phyloP scores from a whole-genome alignment of 1,140 invertebrate species.

The Neodiprion fabricii region DNA sequence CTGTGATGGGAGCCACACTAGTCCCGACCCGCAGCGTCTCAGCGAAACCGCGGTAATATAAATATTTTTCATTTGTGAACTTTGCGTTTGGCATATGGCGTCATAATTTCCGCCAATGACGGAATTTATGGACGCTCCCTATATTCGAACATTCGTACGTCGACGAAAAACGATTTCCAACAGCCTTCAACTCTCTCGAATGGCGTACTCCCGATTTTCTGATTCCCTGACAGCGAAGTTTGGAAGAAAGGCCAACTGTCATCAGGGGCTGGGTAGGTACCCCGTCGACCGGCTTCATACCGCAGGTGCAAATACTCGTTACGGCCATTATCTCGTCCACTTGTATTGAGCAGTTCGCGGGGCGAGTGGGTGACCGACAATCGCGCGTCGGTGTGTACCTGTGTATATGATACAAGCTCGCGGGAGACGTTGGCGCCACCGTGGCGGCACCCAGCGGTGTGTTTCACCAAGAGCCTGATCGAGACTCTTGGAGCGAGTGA shows the following conservation, averaged over 20 bases:
- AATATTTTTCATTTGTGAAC: no score
- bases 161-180: no score
- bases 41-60: no score
- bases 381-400: slow-evolving; percentile 10
- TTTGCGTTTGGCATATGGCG: no score
- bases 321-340: slow-evolving; percentile 38
- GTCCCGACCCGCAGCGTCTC: no score
- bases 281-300: slow-evolving; percentile 31
- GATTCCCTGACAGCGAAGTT: slow-evolving; percentile 18
- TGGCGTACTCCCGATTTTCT: slow-evolving; percentile 2
- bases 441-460: slow-evolving; percentile 50
- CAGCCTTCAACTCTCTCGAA: no score
- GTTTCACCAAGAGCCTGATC: slow-evolving; percentile 16
- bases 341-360: slow-evolving; percentile 26
- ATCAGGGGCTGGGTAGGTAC: slow-evolving; percentile 16
- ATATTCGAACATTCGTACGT: no score
- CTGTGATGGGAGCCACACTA: no score
- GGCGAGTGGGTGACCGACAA: neutral
- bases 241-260: neutral
- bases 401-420: slow-evolving; percentile 33
- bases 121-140: no score
- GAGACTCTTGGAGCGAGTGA: slow-evolving; percentile 24
- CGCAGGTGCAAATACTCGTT: slow-evolving; percentile 53
- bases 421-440: slow-evolving; percentile 50
- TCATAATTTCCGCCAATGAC: no score